A percentile compares a stretch with the other conserved stretches of the same genome.
These are phyloP conservation scores for Deilephila porcellus DNA, from an alignment of 2,888 invertebrate species.

Conservation along the genomic window DNA sequence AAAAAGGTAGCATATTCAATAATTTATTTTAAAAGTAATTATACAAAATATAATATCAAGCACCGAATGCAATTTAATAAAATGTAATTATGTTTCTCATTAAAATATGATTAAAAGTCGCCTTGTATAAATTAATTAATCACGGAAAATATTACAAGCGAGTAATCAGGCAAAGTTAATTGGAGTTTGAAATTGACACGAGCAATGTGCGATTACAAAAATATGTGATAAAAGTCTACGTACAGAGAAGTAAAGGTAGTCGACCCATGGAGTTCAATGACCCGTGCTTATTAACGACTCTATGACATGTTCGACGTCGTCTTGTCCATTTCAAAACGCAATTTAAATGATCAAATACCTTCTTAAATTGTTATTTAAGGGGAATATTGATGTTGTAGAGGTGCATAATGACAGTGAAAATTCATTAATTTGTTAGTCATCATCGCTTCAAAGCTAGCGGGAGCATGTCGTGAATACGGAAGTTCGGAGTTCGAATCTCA, in stretches of 20 bases:
- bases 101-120: neutral
- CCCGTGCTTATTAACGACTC: conserved; percentile 38
- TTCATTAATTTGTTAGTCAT: no score
- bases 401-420: no score
- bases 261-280: conserved; percentile 46
- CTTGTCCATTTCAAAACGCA: conserved; percentile 16
- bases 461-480: no score
- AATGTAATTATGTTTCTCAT: neutral
- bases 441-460: no score
- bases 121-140: neutral
- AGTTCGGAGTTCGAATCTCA: no score
- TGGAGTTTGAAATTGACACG: conserved; percentile 20
- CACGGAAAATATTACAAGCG: neutral
- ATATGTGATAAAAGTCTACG: neutral
- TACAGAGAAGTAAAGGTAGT: conserved; percentile 32
- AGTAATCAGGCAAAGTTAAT: neutral
- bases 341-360: neutral
- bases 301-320: neutral
- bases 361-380: neutral
- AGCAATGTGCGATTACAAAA: neutral
- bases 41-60: neutral
- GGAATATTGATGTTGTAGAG: no score
- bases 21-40: neutral
- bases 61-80: neutral
- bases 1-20: neutral